A percentile compares a stretch with the other conserved stretches of the same genome.
These are phyloP conservation scores for Oeneis ivallda DNA, from an alignment of 2,888 invertebrate genomes.

Conservation along the genomic window DNA sequence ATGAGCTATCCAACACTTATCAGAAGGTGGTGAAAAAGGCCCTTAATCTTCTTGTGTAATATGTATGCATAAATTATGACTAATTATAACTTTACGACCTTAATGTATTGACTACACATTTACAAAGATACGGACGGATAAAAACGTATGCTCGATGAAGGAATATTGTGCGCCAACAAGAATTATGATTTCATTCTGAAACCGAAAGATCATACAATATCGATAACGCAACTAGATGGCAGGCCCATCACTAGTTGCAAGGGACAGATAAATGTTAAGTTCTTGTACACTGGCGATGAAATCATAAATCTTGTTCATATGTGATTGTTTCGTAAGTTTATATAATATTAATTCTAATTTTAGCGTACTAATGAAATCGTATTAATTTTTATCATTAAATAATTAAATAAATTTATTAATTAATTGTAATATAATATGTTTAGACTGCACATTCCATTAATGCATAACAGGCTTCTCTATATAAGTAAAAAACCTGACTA, in stretches of 20 bases:
- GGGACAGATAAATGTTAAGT: slow-evolving; percentile 18
- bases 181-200: slow-evolving; percentile 49
- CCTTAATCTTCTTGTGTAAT: neutral
- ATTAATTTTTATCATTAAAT: slow-evolving; percentile 71
- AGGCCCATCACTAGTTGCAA: slow-evolving; percentile 45
- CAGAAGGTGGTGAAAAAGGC: no score
- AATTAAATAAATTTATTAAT: slow-evolving; percentile 50
- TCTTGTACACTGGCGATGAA: slow-evolving; percentile 43
- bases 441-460: slow-evolving; percentile 76
- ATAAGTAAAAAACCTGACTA: slow-evolving; percentile 28
- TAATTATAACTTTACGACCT: neutral
- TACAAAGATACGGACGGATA: slow-evolving; percentile 49
- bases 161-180: slow-evolving; percentile 48
- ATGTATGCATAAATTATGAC: neutral
- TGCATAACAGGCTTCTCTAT: slow-evolving; percentile 73
- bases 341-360: slow-evolving; percentile 72
- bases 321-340: slow-evolving; percentile 62
- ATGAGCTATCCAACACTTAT: no score
- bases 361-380: slow-evolving; percentile 80
- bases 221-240: slow-evolving; percentile 43
- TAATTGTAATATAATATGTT: slow-evolving; percentile 70
- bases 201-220: slow-evolving; percentile 27
- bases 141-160: slow-evolving; percentile 43
- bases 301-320: slow-evolving; percentile 61
- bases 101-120: slow-evolving; percentile 48